Evolutionary conservation across 2,113 vertebrate species (phyloP), one percentile per base, ranked within the genome.

Genomic region (Meleagris gallopavo): DNA sequence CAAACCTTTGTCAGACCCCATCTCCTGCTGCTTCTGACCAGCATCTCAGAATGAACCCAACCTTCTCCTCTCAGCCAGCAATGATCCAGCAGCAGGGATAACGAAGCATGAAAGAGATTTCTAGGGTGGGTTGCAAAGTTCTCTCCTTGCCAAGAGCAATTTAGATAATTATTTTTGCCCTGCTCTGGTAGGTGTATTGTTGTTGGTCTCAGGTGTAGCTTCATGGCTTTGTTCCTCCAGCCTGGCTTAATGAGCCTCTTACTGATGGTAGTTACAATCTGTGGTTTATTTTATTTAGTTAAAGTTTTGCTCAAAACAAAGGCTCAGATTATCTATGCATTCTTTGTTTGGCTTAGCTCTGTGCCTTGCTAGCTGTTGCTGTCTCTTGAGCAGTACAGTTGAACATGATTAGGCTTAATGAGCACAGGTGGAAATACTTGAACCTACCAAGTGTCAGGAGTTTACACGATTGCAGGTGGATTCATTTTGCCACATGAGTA

Each of bases 351-450:
- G 6, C 6, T 14, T 43, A 43, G 32, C 11, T 36, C 8, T 70
- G 2, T 62, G 2, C 40, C 29, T 9, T 3, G 13, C 32, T 43
- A 82, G 27, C 5, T 20, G 9, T 22, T 76, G 20, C 8, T 79
- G 60, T 78, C 41, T 58, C 16, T 78, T 73, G 18, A 11, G 14
- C 21, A 46, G 20, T 32, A 27, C 13, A 48, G 30, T 3, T 73
- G 54, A 73, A 67, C 7, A 12, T 73, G 25, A 70, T 70, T 86
- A 20, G 72, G 36, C 5, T 40, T 88, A 19, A 18, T 5, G 16
- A 34, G n/a, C 48, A 46, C 67, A 80, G 72, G 69, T 91, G 50
- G 27, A 89, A 80, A n/a, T 83, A 34, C 74, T 91, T 86, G 75
- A 88, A 55, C 11, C 29, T 65, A 4, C 66, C 71, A 57, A 89